A percentile compares a stretch with the other conserved stretches of the same genome.
Evolutionary conservation across 2,113 vertebrate genomes (phyloP).

Genomic region (Xyliphius kryptos): DNA sequence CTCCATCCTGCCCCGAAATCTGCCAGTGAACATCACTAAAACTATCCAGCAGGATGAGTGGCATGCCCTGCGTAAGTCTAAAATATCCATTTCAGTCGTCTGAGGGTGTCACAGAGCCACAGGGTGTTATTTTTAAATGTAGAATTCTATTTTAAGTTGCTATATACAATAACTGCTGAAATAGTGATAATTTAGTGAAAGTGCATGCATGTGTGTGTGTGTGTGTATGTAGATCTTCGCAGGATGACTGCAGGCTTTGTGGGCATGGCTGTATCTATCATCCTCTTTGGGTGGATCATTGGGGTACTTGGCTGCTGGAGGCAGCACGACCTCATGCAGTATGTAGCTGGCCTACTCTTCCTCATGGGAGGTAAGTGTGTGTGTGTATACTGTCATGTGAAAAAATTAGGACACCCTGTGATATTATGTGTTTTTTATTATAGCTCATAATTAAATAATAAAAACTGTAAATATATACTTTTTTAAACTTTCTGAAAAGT

Average conservation of each 20-base stretch:
- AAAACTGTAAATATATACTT: too few species aligned
- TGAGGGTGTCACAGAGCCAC: too few species aligned
- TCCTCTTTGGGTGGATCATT: slow-evolving; percentile 86
- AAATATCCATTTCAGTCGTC: too few species aligned
- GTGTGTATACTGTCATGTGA: not conserved
- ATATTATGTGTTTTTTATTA: too few species aligned
- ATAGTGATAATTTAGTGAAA: not conserved
- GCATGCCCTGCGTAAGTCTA: slow-evolving; percentile 84
- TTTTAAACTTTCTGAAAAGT: too few species aligned
- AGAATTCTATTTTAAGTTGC: too few species aligned
- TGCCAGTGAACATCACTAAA: slow-evolving; percentile 83
- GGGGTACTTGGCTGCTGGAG: slow-evolving; percentile 87
- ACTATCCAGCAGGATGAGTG: slow-evolving; percentile 89
- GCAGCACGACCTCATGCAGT: slow-evolving; percentile 91
- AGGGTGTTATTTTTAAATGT: too few species aligned
- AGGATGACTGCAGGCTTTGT: slow-evolving; percentile 91
- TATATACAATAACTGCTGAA: too few species aligned
- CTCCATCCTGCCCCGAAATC: slow-evolving; percentile 78
- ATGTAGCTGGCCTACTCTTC: slow-evolving; percentile 88
- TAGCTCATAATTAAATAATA: too few species aligned
- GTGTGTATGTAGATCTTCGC: slow-evolving; percentile 73
- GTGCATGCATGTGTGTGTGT: not conserved
- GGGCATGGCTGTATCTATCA: slow-evolving; percentile 89
- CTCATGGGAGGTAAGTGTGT: slow-evolving; percentile 93
- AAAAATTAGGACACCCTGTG: too few species aligned